Conservation (phyloP, 2,888 invertebrate species). For the Drosophila macrospina region DNA sequence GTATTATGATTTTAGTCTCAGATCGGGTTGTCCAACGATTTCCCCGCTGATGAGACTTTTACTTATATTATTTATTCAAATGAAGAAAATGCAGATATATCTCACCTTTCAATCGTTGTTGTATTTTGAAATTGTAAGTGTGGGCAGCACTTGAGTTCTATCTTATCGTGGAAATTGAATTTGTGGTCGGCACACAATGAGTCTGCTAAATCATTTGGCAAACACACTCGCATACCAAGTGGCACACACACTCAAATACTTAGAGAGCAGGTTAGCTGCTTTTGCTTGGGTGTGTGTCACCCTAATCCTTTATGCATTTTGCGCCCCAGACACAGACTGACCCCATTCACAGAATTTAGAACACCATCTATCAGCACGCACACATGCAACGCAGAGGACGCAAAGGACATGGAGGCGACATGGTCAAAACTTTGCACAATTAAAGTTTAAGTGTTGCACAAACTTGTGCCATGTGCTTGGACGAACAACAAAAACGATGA, state of each 20-base stretch:
- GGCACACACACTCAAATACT: slow-evolving; percentile 34
- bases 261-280: slow-evolving; percentile 10
- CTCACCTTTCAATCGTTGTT: slow-evolving; percentile 11
- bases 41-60: too few species aligned
- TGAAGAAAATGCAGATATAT: neutral
- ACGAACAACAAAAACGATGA: slow-evolving; percentile 28
- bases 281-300: slow-evolving; percentile 18
- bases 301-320: slow-evolving; percentile 76
- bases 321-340: slow-evolving; percentile 67
- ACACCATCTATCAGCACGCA: slow-evolving; percentile 73
- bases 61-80: too few species aligned
- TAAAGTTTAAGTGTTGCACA: slow-evolving; percentile 82
- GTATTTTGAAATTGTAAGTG: slow-evolving; percentile 17
- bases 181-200: slow-evolving; percentile 72
- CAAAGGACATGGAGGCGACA: slow-evolving; percentile 66
- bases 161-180: slow-evolving; percentile 72
- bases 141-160: slow-evolving; percentile 20
- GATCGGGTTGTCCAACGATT: too few species aligned
- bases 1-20: too few species aligned
- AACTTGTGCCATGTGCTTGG: slow-evolving; percentile 70
- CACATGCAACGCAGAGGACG: slow-evolving; percentile 25
- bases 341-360: slow-evolving; percentile 75
- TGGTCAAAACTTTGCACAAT: slow-evolving; percentile 79
- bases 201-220: slow-evolving; percentile 75
- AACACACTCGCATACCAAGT: slow-evolving; percentile 51